These are phyloP conservation scores for Galeopsomyia nigrocyanea DNA, from an alignment of 2,888 invertebrate species.

Conservation along the genomic window DNA sequence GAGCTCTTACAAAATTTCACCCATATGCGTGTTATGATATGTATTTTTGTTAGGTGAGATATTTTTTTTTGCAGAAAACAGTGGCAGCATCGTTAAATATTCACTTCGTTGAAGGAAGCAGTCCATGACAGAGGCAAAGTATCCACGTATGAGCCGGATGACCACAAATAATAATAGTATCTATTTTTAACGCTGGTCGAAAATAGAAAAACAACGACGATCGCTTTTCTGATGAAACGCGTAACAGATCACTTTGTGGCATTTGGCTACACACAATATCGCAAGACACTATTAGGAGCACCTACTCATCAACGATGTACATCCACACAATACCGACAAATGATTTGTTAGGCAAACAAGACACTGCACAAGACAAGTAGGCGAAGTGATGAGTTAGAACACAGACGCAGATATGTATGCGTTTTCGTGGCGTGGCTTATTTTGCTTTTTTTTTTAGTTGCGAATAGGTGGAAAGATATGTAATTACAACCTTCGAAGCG, in stretches of 20 bases:
- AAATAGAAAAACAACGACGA: no score
- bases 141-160: no score
- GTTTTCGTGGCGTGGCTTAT: conserved; percentile 13
- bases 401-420: conserved; percentile 18
- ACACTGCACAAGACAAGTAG: conserved; percentile 28
- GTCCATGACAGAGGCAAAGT: not conserved
- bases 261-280: conserved; percentile 18
- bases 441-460: not conserved
- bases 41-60: not conserved
- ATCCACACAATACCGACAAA: conserved; percentile 12
- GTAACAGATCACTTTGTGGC: conserved; percentile 14
- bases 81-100: no score
- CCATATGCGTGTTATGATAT: not conserved
- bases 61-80: not conserved
- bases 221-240: no score
- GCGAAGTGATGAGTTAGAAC: conserved; percentile 24
- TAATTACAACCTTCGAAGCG: conserved; percentile 74
- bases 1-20: no score
- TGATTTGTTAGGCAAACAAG: conserved; percentile 29
- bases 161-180: no score
- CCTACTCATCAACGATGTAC: conserved; percentile 8
- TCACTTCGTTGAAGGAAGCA: no score
- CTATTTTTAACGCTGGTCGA: no score
- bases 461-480: conserved; percentile 1
- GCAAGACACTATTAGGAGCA: not conserved